These are phyloP conservation scores for Mesocentrotus franciscanus DNA, from an alignment of 53 echinoderm and acorn worm species.

Conservation along the genomic window DNA sequence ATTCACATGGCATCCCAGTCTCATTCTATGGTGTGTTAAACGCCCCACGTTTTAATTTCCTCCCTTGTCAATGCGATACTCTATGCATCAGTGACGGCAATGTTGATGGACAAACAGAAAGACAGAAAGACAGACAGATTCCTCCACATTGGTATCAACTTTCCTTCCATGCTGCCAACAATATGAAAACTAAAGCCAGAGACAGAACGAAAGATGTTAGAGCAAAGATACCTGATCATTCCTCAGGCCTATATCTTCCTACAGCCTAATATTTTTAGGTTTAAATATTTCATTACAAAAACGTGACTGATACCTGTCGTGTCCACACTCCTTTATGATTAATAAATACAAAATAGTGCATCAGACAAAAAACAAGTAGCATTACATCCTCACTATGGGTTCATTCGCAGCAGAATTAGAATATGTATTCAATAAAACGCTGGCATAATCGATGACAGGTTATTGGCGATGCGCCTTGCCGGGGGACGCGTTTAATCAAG, in stretches of 20 bases:
- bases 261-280: not conserved
- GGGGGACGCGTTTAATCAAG: constrained; percentile 61
- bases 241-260: not conserved
- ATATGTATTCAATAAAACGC: constrained; percentile 59
- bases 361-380: not conserved
- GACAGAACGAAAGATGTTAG: not conserved
- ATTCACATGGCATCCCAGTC: not conserved
- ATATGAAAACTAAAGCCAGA: constrained; percentile 28
- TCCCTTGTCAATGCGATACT: constrained; percentile 53
- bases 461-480: constrained; percentile 57
- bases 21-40: constrained; percentile 31
- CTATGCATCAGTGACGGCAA: constrained; percentile 11
- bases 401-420: constrained; percentile 32
- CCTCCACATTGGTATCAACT: constrained; percentile 18
- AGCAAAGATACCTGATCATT: not conserved
- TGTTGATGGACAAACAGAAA: constrained; percentile 35
- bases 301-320: not conserved
- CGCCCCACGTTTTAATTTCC: constrained; percentile 25
- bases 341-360: constrained; percentile 20
- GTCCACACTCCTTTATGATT: constrained; percentile 2
- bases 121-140: constrained; percentile 47
- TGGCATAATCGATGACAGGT: constrained; percentile 62
- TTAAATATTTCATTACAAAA: not conserved
- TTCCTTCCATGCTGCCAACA: constrained; percentile 16
- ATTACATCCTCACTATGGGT: not conserved